Evolutionary conservation across 2,113 vertebrate species (phyloP), one percentile per base, ranked within the genome.

Genomic region (Paedocypris sp.): DNA sequence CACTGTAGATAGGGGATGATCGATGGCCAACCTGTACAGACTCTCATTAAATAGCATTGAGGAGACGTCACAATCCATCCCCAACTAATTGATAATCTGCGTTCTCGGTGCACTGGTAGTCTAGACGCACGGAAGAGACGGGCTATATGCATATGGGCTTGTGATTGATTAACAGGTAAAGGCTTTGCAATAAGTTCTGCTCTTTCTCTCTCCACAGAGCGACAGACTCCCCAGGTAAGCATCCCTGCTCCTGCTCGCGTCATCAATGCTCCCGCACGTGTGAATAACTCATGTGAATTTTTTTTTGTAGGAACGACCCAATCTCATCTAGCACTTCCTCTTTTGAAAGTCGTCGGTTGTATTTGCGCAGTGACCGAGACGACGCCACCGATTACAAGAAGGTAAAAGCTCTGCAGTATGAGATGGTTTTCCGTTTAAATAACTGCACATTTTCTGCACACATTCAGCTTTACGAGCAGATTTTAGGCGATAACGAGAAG

Each of bases 311-410:
- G 58, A 91, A 90, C 0, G 87, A 93, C 12, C 57, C 74, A 0
- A 77, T 78, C 10, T 82, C 82, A 19, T 78, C 83, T 47, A 67
- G 80, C 72, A 35, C 73, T 47, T 82, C 88, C 12, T 79, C 83
- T n/a, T 66, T 81, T 26, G 91, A 95, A 78, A 87, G 88, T 69
- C 84, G 89, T 70, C 91, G 88, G 84, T 80, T 85, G 0, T 91
- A 91, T 59, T 83, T 84, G 76, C 88, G 89, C 50, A 75, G 88
- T 79, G 89, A 96, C 28, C 87, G 88, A 80, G 93, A 97, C 41
- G 92, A 95, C 71, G 69, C 87, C 77, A 86, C 89, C 68, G 92
- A 97, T 79, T 98, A 95, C 74, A 98, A 97, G 84, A 98, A 97
- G 92, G 94, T 94, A 50, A 16, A 11, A 32, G 25, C 4, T 2